Percentiles rank a stretch among this genome's conserved stretches.
These are phyloP conservation scores for Yponomeuta evonymella DNA, from an alignment of 2,888 invertebrate species.

Conservation along the genomic window DNA sequence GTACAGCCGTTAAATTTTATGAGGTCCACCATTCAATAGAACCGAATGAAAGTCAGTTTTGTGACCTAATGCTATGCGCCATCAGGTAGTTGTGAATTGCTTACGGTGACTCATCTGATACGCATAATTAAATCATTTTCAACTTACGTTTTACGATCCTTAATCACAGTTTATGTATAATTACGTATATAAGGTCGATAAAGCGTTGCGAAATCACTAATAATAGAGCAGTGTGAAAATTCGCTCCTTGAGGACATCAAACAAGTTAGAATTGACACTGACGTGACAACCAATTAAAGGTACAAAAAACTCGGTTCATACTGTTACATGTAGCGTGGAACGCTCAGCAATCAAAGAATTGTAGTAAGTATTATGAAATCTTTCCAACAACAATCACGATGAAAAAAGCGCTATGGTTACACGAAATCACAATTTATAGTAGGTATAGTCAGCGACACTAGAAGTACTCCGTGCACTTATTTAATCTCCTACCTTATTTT, in stretches of 20 bases:
- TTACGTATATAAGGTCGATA: background rate
- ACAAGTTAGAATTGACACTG: slow-evolving; percentile 18
- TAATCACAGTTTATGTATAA: background rate
- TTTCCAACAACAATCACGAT: too few species aligned
- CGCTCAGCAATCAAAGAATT: too few species aligned
- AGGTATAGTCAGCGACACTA: too few species aligned
- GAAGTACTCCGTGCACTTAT: background rate
- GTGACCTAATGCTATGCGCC: background rate
- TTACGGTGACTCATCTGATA: background rate
- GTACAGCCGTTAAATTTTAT: background rate
- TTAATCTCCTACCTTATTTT: background rate
- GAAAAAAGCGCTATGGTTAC: too few species aligned
- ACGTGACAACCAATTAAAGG: slow-evolving; percentile 18
- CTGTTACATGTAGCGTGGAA: too few species aligned
- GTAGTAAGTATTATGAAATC: too few species aligned
- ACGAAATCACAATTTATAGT: too few species aligned
- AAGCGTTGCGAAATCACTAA: slow-evolving; percentile 1
- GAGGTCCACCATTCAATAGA: background rate
- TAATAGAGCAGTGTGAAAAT: slow-evolving; percentile 1
- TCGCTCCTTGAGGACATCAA: background rate
- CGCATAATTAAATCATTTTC: background rate
- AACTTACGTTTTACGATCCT: background rate
- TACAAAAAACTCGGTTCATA: background rate
- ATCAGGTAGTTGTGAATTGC: background rate
- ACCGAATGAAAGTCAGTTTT: background rate